Evolutionary conservation across 2,113 vertebrate genomes (phyloP).

Genomic region (Otocyon megalotis): DNA sequence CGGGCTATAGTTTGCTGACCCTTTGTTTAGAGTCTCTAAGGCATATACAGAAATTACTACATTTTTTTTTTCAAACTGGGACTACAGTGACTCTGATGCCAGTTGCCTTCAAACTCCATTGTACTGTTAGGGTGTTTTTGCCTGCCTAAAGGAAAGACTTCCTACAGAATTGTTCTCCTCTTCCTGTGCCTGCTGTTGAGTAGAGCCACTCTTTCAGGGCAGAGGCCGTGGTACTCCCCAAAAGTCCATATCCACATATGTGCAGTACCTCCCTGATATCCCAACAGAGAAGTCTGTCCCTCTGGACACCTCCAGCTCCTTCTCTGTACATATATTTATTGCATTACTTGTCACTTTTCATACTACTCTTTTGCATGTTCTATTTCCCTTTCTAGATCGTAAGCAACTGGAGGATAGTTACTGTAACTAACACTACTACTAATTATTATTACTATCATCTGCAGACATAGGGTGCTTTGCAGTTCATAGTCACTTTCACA

Average conservation of each 20-base stretch:
- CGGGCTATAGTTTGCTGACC: not conserved
- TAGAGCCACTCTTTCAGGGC: not conserved
- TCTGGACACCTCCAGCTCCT: not conserved
- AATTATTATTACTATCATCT: not conserved
- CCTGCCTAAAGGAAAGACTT: not conserved
- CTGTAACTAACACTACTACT: not conserved
- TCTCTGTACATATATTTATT: not conserved
- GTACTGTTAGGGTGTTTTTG: not conserved
- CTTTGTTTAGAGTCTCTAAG: not conserved
- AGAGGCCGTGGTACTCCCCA: not conserved
- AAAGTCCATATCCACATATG: not conserved
- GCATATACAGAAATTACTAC: not conserved
- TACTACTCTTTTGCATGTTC: not conserved
- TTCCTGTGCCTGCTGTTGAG: not conserved
- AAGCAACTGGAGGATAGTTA: not conserved
- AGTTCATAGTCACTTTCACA: not conserved
- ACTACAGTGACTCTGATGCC: not conserved
- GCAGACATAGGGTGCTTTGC: not conserved
- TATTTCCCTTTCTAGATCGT: not conserved
- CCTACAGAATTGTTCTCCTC: not conserved
- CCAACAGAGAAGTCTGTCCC: accelerated
- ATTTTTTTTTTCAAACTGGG: not conserved
- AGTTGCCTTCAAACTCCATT: not conserved
- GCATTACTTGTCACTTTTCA: not conserved
- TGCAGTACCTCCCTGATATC: not conserved